phyloP scores from a whole-genome alignment of 1,140 invertebrate genomes.

The Leptopilina clavipes region DNA sequence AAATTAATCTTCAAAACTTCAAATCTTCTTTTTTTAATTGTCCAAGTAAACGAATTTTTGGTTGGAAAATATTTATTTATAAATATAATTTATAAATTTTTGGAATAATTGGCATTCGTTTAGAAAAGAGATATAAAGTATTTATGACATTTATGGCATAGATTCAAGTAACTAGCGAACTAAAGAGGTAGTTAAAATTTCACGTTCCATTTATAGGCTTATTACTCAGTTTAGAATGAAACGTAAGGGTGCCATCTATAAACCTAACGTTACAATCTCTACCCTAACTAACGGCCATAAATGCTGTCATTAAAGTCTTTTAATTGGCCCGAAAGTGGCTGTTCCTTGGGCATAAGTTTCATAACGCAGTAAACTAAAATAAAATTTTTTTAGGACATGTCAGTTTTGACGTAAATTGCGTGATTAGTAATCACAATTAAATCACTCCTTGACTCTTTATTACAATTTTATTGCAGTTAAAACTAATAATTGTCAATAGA shows the following conservation, averaged over 20 bases:
- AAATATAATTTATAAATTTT: too few species aligned
- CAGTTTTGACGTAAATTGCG: background rate
- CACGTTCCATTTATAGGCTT: slow-evolving; percentile 18
- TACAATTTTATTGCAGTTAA: too few species aligned
- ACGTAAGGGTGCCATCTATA: slow-evolving; percentile 1
- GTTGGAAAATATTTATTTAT: too few species aligned
- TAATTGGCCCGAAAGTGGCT: slow-evolving; percentile 24
- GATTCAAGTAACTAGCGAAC: slow-evolving; percentile 4
- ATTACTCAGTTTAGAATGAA: slow-evolving; percentile 30
- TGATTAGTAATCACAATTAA: background rate
- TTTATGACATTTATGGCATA: background rate
- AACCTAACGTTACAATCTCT: slow-evolving; percentile 7
- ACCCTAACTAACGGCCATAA: slow-evolving; percentile 4
- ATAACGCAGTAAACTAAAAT: background rate
- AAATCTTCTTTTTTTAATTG: too few species aligned
- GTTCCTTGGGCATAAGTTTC: background rate
- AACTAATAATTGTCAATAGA: too few species aligned
- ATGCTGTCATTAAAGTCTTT: slow-evolving; percentile 28
- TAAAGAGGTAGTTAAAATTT: slow-evolving; percentile 21
- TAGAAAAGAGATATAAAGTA: background rate
- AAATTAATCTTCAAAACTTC: too few species aligned
- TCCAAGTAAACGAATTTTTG: too few species aligned
- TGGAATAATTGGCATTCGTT: background rate
- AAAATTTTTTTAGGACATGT: background rate
- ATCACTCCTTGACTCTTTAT: too few species aligned